Conservation (phyloP, 2,113 vertebrate genomes). For the Bombycilla garrulus region DNA sequence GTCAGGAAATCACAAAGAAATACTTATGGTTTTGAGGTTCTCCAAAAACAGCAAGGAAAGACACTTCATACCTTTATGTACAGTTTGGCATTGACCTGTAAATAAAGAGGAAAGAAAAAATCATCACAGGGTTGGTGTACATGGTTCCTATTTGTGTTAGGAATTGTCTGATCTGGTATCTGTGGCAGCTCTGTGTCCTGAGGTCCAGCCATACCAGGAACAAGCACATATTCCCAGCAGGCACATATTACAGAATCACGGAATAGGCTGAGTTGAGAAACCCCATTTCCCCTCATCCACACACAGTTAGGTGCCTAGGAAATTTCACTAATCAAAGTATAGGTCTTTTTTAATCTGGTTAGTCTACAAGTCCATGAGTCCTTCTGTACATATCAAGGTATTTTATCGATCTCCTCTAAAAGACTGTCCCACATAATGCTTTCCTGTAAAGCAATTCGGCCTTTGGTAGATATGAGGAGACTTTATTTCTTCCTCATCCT, state of each 20-base stretch:
- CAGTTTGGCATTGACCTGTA: constrained; percentile 79
- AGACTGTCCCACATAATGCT: neutral
- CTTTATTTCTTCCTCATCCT: neutral
- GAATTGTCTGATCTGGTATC: neutral
- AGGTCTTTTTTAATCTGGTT: neutral
- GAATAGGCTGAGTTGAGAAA: neutral
- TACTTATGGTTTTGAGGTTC: neutral
- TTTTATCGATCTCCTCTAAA: neutral
- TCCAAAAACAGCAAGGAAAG: neutral
- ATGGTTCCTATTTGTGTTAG: neutral
- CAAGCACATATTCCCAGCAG: neutral
- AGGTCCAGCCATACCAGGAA: neutral
- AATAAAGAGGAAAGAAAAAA: constrained; percentile 38
- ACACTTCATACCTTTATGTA: constrained; percentile 77
- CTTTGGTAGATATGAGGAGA: neutral
- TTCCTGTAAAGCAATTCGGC: neutral
- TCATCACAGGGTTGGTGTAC: neutral
- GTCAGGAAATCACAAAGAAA: neutral
- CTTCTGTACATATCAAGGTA: neutral
- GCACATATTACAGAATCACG: neutral
- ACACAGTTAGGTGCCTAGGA: neutral
- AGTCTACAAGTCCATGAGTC: neutral
- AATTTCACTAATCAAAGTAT: neutral
- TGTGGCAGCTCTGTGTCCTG: neutral
- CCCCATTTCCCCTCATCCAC: neutral